Evolutionary conservation across 2,888 invertebrate species (phyloP), one percentile per base, ranked within the genome.

Genomic region (Megamerina dolium): DNA sequence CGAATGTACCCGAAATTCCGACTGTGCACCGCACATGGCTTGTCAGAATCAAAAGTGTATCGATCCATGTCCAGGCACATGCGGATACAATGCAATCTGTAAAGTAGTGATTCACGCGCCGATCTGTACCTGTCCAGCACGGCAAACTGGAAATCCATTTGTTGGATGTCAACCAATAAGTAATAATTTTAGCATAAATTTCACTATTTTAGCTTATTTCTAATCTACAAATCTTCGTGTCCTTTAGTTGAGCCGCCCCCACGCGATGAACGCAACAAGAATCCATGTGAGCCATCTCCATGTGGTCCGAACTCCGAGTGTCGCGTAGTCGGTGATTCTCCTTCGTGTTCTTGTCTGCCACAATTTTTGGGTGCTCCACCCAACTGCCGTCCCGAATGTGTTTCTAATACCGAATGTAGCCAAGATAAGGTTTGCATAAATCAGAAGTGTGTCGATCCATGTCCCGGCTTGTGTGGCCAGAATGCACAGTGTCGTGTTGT

Each of bases 31-130:
- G 30, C 79, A 81, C 46, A 77, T 81, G 63, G 85, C 88, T 4
- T 90, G 90, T 60, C 81, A 80, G 56, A 85, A 84, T 62, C 83
- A 85, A 58, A 85, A 85, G 73, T 90, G 90, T 63, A 73, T 80
- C 23, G 79, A 89, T 70, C 88, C 89, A 18, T 89, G 86, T 57
- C 78, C 77, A 40, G 88, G 87, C 49, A 78, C 84, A 14, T 89
- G 88, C 64, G 88, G 87, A 31, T 63, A 82, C 5, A 76, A 77
- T 57, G 82, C 88, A 5, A 65, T 76, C 26, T 89, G 88, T 61
- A 79, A 81, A 63, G 83, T 87, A 21, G 77, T 83, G 2, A 85
- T 85, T 61, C 88, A 88, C 61, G 83, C 81, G 59, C 86, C 87
- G 1, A 83, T 86, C 55, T 89, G 89, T 63, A 81, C 79, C 46